These are phyloP conservation scores for Pachyrhynchus sulphureomaculatus DNA, from an alignment of 1,140 invertebrate species.

Conservation along the genomic window DNA sequence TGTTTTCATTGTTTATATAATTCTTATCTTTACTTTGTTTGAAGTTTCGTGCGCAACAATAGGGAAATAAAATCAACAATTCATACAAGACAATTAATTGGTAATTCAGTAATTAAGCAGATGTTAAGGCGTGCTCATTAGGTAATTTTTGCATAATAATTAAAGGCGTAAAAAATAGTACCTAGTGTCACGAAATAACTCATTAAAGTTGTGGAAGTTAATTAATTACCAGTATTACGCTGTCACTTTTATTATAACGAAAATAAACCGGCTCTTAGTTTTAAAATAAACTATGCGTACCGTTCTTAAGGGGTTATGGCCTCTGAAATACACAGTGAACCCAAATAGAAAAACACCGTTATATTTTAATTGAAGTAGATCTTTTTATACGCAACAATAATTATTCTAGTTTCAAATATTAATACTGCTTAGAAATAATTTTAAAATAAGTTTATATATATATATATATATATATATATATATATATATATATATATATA, in stretches of 20 bases:
- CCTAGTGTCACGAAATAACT: neutral
- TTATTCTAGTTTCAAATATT: too few relatives aligned
- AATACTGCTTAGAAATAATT: too few relatives aligned
- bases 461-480: too few relatives aligned
- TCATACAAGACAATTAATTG: too few relatives aligned
- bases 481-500: too few relatives aligned
- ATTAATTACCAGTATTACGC: conserved; percentile 31
- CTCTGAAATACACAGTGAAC: conserved; percentile 14
- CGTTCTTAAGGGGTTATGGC: conserved; percentile 25
- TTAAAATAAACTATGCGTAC: conserved; percentile 28
- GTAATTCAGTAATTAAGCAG: too few relatives aligned
- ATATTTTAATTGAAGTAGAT: neutral
- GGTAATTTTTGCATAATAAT: conserved; percentile 4
- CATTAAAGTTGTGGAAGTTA: conserved; percentile 26
- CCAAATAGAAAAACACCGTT: neutral
- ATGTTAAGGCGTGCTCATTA: too few relatives aligned
- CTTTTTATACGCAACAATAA: too few relatives aligned
- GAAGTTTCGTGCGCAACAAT: too few relatives aligned
- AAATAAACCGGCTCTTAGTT: conserved; percentile 29
- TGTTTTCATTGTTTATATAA: neutral
- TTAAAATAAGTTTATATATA: too few relatives aligned
- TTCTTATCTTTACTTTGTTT: neutral
- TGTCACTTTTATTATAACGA: conserved; percentile 34
- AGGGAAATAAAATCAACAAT: too few relatives aligned
- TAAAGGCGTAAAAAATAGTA: conserved; percentile 1